phyloP scores from a whole-genome alignment of 2,797 vertebrate genomes.

The Chanos chanos region DNA sequence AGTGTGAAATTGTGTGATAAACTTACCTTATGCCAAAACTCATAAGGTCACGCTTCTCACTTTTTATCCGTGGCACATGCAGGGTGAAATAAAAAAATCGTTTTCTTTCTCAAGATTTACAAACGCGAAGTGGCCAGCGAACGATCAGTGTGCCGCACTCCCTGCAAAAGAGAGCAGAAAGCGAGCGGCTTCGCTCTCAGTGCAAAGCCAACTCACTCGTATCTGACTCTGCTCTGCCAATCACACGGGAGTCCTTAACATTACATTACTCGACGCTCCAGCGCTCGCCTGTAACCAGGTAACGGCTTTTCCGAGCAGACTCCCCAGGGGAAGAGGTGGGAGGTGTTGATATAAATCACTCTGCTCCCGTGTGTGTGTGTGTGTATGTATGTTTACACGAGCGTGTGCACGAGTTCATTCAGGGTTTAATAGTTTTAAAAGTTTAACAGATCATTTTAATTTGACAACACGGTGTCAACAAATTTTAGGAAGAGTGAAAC shows the following conservation, averaged over 20 bases:
- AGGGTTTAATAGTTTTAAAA: too few species aligned
- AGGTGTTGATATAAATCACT: conserved; percentile 57
- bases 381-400: neutral
- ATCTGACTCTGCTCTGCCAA: conserved; percentile 20
- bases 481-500: too few species aligned
- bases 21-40: too few species aligned
- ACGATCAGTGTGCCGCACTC: neutral
- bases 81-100: too few species aligned
- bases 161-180: neutral
- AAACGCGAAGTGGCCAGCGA: too few species aligned
- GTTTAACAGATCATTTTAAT: too few species aligned
- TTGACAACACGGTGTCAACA: too few species aligned
- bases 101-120: too few species aligned
- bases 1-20: too few species aligned
- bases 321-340: conserved; percentile 50
- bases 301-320: conserved; percentile 61
- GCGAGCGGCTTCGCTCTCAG: neutral
- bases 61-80: too few species aligned
- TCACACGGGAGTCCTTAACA: conserved; percentile 39
- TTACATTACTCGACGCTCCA: conserved; percentile 46
- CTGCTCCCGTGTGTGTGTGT: conserved; percentile 9
- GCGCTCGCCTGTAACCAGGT: conserved; percentile 70
- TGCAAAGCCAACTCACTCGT: conserved; percentile 4
- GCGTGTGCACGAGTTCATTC: conserved; percentile 1
- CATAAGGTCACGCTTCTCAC: too few species aligned